Percentiles rank a stretch among this genome's conserved stretches.
phyloP scores from a whole-genome alignment of 2,113 vertebrate species.

The Eulemur macaco region DNA sequence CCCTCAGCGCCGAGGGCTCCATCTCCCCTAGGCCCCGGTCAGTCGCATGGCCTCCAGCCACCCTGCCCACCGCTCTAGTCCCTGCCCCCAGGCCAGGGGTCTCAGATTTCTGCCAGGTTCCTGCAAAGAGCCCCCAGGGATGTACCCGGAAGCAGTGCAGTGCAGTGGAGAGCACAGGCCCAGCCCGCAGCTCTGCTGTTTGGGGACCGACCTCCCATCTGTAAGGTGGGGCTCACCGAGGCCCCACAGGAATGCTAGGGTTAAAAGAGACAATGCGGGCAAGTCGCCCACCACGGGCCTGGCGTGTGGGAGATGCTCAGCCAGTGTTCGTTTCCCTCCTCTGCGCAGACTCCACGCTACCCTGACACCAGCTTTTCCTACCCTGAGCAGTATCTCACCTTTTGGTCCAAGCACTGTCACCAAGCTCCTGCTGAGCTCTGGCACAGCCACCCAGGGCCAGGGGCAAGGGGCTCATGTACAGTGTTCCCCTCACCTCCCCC shows the following conservation, averaged over 20 bases:
- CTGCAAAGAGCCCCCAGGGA: not conserved
- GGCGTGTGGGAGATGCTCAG: not conserved
- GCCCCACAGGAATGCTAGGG: not conserved
- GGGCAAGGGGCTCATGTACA: fast-evolving
- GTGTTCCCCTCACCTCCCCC: not conserved
- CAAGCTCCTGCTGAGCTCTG: not conserved
- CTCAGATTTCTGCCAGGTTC: not conserved
- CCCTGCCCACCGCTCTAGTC: not conserved
- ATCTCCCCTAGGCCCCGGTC: not conserved
- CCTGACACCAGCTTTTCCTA: not conserved
- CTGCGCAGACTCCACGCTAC: not conserved
- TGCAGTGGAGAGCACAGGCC: fast-evolving
- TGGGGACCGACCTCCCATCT: not conserved
- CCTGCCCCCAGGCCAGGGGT: not conserved
- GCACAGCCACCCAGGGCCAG: not conserved
- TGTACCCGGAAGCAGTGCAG: not conserved
- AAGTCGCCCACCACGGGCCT: not conserved
- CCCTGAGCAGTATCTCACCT: not conserved
- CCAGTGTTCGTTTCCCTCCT: not conserved
- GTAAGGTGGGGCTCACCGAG: not conserved
- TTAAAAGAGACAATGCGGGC: not conserved
- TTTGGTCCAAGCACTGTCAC: not conserved
- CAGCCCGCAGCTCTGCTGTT: not conserved
- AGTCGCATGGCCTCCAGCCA: fast-evolving
- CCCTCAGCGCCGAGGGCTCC: not conserved